These are phyloP conservation scores for Botia kubotai DNA, from an alignment of 2,797 vertebrate genomes.

Conservation along the genomic window DNA sequence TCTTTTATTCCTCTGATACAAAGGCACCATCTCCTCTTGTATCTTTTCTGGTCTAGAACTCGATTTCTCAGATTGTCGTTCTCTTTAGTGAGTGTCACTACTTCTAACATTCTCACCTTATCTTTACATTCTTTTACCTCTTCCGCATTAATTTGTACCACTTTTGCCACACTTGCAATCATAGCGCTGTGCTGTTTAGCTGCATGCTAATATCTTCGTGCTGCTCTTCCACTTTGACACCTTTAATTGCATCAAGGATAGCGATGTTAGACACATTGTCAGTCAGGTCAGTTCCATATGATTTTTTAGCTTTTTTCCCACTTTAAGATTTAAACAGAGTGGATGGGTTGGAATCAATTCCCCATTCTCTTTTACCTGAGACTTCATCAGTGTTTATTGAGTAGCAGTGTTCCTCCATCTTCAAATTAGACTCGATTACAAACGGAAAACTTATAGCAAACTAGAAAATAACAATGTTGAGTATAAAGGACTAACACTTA, in stretches of 20 bases:
- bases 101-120: slow-evolving; percentile 20
- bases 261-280: neutral
- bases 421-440: no score
- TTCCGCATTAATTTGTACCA: slow-evolving; percentile 29
- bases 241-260: neutral
- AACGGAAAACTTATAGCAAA: no score
- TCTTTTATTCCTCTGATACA: slow-evolving; percentile 28
- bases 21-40: slow-evolving; percentile 27
- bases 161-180: slow-evolving; percentile 13
- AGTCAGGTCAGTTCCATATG: no score
- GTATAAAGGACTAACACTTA: no score
- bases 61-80: neutral
- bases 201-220: neutral
- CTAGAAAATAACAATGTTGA: no score
- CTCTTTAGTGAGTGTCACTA: neutral
- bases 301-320: neutral
- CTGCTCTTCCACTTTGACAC: neutral
- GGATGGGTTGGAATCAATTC: neutral
- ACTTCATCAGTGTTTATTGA: neutral
- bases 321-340: neutral
- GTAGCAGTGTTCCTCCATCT: neutral
- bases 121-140: slow-evolving; percentile 10
- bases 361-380: neutral
- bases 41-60: slow-evolving; percentile 28
- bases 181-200: slow-evolving; percentile 21